Conservation (phyloP, 2,113 vertebrate genomes). For the Zeus faber region DNA sequence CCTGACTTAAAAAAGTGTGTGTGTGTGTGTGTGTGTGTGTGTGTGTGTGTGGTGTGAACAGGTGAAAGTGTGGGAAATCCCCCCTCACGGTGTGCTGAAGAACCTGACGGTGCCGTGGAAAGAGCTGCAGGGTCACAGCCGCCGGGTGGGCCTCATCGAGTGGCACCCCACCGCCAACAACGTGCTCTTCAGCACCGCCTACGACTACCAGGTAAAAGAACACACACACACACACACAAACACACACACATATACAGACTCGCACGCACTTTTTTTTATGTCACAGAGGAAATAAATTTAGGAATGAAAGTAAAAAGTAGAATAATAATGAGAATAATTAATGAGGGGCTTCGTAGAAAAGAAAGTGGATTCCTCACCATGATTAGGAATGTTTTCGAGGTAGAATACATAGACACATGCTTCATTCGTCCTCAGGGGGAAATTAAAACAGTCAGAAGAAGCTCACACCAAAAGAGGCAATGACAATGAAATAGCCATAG, state of each 20-base stretch:
- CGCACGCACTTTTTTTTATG: too few species aligned
- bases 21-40: slow-evolving; percentile 7
- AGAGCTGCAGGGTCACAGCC: slow-evolving; percentile 83
- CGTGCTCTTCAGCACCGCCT: slow-evolving; percentile 87
- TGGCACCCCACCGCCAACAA: slow-evolving; percentile 90
- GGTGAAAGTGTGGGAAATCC: slow-evolving; percentile 94
- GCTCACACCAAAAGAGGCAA: too few species aligned
- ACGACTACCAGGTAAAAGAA: slow-evolving; percentile 88
- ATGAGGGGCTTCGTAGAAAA: too few species aligned
- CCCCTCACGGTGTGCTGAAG: slow-evolving; percentile 76
- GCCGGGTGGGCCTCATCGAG: slow-evolving; percentile 87
- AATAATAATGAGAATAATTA: too few species aligned
- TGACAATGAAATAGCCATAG: too few species aligned
- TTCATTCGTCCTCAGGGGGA: too few species aligned
- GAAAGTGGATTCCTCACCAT: too few species aligned
- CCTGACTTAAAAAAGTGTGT: neutral
- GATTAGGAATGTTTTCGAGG: too few species aligned
- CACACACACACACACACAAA: neutral
- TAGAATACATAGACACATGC: too few species aligned
- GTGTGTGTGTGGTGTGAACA: slow-evolving; percentile 41
- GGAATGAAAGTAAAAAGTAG: too few species aligned
- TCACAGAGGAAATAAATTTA: too few species aligned
- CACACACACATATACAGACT: neutral
- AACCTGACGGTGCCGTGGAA: slow-evolving; percentile 80
- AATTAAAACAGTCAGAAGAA: too few species aligned